phyloP scores from a whole-genome alignment of 2,113 vertebrate species.

The Nyctereutes procyonoides region DNA sequence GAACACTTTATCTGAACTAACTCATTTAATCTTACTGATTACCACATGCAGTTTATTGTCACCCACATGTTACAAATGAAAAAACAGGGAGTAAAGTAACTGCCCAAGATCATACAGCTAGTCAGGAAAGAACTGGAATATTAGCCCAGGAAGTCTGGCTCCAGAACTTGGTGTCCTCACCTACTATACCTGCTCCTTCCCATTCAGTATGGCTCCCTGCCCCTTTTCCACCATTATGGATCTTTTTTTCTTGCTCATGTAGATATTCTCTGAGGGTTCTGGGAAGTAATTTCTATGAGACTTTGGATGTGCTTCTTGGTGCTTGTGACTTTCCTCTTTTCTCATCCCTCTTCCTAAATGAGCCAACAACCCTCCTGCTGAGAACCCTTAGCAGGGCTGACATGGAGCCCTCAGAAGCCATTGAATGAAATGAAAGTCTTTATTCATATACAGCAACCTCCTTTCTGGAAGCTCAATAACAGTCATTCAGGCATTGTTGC shows the following conservation, averaged over 20 bases:
- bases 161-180: not conserved
- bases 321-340: not conserved
- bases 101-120: not conserved
- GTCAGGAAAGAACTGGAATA: not conserved
- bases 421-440: not conserved
- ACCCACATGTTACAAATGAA: not conserved
- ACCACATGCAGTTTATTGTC: not conserved
- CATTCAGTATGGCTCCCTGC: not conserved
- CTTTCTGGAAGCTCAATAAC: not conserved
- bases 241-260: not conserved
- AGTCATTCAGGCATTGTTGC: not conserved
- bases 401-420: not conserved
- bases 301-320: not conserved
- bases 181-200: accelerated
- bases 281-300: not conserved
- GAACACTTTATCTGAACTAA: not conserved
- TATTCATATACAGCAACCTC: not conserved
- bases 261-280: not conserved
- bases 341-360: not conserved
- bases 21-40: not conserved
- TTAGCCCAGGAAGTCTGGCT: not conserved
- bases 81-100: not conserved
- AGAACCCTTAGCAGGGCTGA: not conserved
- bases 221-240: not conserved
- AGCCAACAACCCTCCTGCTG: not conserved